Conservation (phyloP, 1,140 invertebrate genomes). For the Adoxophyes honmai region DNA sequence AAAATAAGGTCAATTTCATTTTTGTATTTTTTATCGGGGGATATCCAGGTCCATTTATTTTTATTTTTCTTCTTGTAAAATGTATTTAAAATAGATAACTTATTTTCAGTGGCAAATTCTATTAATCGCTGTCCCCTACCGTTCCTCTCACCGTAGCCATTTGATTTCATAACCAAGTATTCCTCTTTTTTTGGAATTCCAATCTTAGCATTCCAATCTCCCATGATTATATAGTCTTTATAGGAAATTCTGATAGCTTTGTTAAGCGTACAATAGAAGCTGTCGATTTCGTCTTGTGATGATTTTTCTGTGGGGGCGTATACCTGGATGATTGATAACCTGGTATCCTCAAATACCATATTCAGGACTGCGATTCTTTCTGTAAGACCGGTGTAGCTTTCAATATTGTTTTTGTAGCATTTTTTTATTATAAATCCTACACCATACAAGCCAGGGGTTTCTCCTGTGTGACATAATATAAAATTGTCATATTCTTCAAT, state of each 20-base stretch:
- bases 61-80: background rate
- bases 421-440: background rate
- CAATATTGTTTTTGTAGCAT: background rate
- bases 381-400: background rate
- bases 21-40: background rate
- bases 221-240: background rate
- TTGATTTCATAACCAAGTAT: background rate
- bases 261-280: background rate
- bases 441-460: background rate
- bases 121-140: background rate
- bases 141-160: background rate
- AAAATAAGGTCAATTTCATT: slow-evolving; percentile 8
- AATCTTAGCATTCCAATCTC: background rate
- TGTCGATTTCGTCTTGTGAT: background rate
- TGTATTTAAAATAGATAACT: background rate
- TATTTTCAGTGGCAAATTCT: background rate
- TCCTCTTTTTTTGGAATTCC: background rate
- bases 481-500: background rate
- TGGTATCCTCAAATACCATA: background rate
- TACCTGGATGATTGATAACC: background rate
- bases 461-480: background rate
- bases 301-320: background rate
- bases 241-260: background rate
- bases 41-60: slow-evolving; percentile 10
- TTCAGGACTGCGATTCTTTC: background rate